A percentile compares a stretch with the other conserved stretches of the same genome.
Conservation (phyloP, 64 coral and sea anemone species). For the Orbicella faveolata region DNA sequence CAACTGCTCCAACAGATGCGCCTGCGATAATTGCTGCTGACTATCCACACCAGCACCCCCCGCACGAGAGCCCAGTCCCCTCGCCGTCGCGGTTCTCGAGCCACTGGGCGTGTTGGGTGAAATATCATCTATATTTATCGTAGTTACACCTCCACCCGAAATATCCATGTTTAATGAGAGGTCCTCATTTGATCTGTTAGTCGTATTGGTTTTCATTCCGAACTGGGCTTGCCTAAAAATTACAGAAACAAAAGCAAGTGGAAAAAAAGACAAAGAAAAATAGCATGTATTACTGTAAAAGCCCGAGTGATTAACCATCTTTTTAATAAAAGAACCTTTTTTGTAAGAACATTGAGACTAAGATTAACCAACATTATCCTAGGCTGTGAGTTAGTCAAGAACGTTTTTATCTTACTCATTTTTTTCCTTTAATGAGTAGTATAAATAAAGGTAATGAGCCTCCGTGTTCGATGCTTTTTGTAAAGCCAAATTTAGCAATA, state of each 20-base stretch:
- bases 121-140: slow-evolving; percentile 24
- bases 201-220: neutral
- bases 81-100: neutral
- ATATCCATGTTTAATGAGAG: neutral
- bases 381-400: too few species aligned
- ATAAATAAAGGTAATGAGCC: too few species aligned
- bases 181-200: neutral
- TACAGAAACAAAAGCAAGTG: neutral
- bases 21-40: slow-evolving; percentile 49
- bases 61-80: neutral
- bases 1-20: slow-evolving; percentile 63
- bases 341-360: too few species aligned
- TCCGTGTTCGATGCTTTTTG: too few species aligned
- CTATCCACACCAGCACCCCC: neutral
- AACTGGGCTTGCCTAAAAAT: neutral
- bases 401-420: too few species aligned
- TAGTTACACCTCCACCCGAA: neutral
- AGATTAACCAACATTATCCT: too few species aligned
- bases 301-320: too few species aligned
- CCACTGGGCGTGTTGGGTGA: slow-evolving; percentile 13
- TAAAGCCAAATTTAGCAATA: too few species aligned
- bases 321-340: too few species aligned
- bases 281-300: too few species aligned
- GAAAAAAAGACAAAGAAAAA: too few species aligned
- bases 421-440: too few species aligned